Conservation (phyloP, 2,797 vertebrate species). For the Fistularia commersonii region DNA sequence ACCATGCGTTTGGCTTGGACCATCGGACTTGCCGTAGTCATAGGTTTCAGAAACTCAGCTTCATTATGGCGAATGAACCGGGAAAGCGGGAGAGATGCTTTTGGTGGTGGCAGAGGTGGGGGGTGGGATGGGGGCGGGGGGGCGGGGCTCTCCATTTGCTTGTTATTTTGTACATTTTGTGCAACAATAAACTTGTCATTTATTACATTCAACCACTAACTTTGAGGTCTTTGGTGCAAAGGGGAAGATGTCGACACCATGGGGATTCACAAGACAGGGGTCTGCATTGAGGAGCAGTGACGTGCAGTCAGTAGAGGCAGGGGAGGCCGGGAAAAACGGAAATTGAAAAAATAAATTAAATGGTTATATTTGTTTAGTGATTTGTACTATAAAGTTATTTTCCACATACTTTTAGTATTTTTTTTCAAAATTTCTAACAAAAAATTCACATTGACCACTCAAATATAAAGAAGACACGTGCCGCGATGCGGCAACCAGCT, state of each 20-base stretch:
- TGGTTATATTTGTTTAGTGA: too few relatives aligned
- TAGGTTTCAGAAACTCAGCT: constrained; percentile 80
- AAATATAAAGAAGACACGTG: too few relatives aligned
- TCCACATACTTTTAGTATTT: too few relatives aligned
- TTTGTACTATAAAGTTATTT: too few relatives aligned
- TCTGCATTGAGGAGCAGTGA: too few relatives aligned
- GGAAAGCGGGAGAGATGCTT: constrained; percentile 50
- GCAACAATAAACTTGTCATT: constrained; percentile 90
- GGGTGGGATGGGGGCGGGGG: constrained; percentile 12
- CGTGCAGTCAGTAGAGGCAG: too few relatives aligned
- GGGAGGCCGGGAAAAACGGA: too few relatives aligned
- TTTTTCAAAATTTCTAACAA: too few relatives aligned
- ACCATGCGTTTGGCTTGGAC: constrained; percentile 77
- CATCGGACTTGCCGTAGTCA: constrained; percentile 76
- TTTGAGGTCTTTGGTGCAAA: constrained; percentile 14
- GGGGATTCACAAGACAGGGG: not conserved
- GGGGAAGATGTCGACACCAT: not conserved
- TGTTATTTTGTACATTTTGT: constrained; percentile 92
- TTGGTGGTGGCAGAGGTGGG: constrained; percentile 7
- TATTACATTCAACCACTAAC: constrained; percentile 68
- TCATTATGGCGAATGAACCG: constrained; percentile 69
- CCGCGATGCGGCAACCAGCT: too few relatives aligned
- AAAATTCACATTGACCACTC: too few relatives aligned
- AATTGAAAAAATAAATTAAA: too few relatives aligned
- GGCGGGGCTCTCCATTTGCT: constrained; percentile 78